Evolutionary conservation across 2,888 invertebrate genomes (phyloP).

Genomic region (Brenthis hecate): DNA sequence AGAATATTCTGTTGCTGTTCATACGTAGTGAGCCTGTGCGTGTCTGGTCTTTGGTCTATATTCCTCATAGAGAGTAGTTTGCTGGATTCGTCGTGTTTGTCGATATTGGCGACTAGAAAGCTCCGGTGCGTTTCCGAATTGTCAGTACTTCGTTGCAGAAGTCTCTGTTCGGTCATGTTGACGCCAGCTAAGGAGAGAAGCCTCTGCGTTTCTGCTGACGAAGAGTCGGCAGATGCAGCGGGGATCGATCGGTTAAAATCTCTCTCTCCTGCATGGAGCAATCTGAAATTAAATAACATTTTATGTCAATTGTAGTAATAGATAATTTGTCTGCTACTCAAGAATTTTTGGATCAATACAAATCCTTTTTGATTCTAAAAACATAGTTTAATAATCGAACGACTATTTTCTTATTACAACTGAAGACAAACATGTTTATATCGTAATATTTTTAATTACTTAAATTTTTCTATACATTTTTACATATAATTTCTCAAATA

Average conservation of each 20-base stretch:
- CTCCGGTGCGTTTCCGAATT: constrained; percentile 77
- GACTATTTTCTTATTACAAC: no score
- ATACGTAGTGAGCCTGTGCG: constrained; percentile 77
- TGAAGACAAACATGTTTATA: no score
- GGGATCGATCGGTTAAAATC: constrained; percentile 65
- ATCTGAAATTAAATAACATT: constrained; percentile 56
- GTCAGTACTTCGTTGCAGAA: constrained; percentile 79
- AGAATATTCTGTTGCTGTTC: constrained; percentile 84
- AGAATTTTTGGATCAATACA: background rate
- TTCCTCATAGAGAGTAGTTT: constrained; percentile 75
- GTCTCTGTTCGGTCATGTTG: constrained; percentile 80
- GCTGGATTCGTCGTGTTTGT: constrained; percentile 72
- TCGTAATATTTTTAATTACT: no score
- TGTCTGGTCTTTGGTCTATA: constrained; percentile 51
- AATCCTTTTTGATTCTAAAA: no score
- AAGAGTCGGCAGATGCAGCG: constrained; percentile 62
- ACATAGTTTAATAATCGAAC: no score
- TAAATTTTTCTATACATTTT: no score
- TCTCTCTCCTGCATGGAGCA: constrained; percentile 73
- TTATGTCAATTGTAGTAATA: background rate
- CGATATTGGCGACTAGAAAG: constrained; percentile 74
- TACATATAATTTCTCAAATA: no score
- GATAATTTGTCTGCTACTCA: no score
- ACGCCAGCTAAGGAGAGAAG: constrained; percentile 77
- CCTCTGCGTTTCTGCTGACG: constrained; percentile 76